These are phyloP conservation scores for Tipula vernalis DNA, from an alignment of 2,888 invertebrate genomes.

Conservation along the genomic window DNA sequence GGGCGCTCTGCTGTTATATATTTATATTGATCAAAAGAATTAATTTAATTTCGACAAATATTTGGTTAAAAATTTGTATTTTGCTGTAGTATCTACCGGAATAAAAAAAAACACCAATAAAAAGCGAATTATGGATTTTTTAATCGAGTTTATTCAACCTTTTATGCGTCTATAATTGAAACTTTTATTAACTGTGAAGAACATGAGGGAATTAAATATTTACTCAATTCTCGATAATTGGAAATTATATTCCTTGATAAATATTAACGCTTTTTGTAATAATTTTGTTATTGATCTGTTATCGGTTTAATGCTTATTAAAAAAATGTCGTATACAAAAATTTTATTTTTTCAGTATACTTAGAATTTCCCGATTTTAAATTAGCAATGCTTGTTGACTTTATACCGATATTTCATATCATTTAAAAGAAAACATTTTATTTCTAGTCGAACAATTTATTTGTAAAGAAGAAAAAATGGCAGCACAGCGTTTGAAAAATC, in stretches of 20 bases:
- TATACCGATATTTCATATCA: neutral
- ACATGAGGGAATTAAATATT: neutral
- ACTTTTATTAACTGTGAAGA: neutral
- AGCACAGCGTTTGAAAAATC: neutral
- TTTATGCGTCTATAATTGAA: conserved; percentile 4
- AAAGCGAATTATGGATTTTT: neutral
- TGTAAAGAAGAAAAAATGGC: neutral
- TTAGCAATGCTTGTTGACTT: neutral
- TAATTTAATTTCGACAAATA: neutral
- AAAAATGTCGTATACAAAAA: neutral
- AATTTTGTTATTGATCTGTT: neutral
- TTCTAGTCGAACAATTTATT: neutral
- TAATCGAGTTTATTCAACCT: neutral
- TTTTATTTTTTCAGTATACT: neutral
- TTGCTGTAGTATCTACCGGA: neutral
- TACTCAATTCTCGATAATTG: neutral
- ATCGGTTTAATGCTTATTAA: neutral
- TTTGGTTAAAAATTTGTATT: neutral
- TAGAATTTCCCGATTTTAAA: neutral
- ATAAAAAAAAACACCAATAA: neutral
- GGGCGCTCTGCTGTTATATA: neutral
- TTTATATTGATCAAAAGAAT: neutral
- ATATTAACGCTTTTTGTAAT: neutral
- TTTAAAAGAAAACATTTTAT: neutral
- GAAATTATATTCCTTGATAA: neutral